Evolutionary conservation across 2,797 vertebrate genomes (phyloP).

Genomic region (Xenentodon cancila): DNA sequence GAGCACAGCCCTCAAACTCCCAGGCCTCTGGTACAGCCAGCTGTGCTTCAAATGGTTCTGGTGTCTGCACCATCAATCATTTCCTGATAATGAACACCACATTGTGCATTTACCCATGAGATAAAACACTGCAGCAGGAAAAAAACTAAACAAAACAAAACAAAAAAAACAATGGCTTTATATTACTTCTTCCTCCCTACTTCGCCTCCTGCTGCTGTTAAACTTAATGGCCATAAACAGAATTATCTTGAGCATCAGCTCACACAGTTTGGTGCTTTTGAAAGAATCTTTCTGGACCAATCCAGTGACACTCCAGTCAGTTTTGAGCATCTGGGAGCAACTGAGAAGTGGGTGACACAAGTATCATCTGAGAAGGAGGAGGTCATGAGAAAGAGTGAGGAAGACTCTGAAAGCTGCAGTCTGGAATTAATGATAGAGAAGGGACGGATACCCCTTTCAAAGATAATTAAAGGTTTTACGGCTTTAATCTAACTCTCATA

Average conservation of each 20-base stretch:
- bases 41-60: not conserved
- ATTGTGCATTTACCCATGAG: not conserved
- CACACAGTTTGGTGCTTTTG: too few species aligned
- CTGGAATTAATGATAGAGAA: slow-evolving; percentile 3
- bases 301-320: not conserved
- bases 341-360: slow-evolving; percentile 24
- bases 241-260: slow-evolving; percentile 9
- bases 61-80: not conserved
- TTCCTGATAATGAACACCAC: slow-evolving; percentile 1
- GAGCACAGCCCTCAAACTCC: not conserved
- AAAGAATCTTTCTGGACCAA: not conserved
- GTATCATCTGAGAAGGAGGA: slow-evolving; percentile 26
- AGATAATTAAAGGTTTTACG: slow-evolving; percentile 1
- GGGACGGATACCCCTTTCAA: slow-evolving; percentile 1
- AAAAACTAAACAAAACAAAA: too few species aligned
- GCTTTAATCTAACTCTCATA: not conserved
- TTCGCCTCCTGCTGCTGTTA: not conserved
- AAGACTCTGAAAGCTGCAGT: not conserved
- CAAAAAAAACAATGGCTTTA: not conserved
- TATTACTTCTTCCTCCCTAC: not conserved
- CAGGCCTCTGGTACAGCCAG: not conserved
- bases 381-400: slow-evolving; percentile 6
- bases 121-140: slow-evolving; percentile 27
- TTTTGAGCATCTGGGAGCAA: slow-evolving; percentile 17
- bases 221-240: slow-evolving; percentile 33